Percentiles rank a stretch among this genome's conserved stretches.
These are phyloP conservation scores for Nilaparvata lugens DNA, from an alignment of 1,140 invertebrate species.

Conservation along the genomic window DNA sequence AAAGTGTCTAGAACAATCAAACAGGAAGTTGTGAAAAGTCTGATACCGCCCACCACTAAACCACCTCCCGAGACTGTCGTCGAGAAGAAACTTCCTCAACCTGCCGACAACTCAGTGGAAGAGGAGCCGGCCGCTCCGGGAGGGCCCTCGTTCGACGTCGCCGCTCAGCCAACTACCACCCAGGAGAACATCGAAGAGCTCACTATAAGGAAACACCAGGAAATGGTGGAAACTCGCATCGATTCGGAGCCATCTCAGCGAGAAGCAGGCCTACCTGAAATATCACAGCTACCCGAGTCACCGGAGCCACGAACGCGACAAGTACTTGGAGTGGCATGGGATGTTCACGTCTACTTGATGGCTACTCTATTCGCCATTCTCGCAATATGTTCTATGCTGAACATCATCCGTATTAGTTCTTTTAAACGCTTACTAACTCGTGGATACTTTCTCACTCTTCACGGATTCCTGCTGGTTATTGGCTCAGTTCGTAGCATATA, in stretches of 20 bases:
- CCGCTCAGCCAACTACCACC: conserved; percentile 1
- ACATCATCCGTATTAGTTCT: conserved; percentile 69
- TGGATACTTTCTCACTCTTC: conserved; percentile 75
- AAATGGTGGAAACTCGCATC: conserved; percentile 14
- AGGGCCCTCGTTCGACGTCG: not conserved
- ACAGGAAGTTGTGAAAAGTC: conserved; percentile 23
- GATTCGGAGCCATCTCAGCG: conserved; percentile 15
- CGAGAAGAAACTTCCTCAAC: not conserved
- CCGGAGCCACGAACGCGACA: conserved; percentile 27
- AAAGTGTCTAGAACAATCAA: conserved; percentile 25
- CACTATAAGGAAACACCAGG: conserved; percentile 20
- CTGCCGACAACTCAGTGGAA: not conserved
- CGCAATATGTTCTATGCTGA: conserved; percentile 70
- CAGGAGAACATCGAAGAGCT: conserved; percentile 18
- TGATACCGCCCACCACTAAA: conserved; percentile 20
- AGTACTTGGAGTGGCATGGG: conserved; percentile 62
- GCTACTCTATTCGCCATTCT: conserved; percentile 72
- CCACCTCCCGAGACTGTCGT: conserved; percentile 1
- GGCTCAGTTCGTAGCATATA: conserved; percentile 75
- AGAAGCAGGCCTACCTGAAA: conserved; percentile 15
- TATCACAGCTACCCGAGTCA: conserved; percentile 20
- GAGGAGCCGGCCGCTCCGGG: not conserved
- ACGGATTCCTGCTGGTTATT: conserved; percentile 67
- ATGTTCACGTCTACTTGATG: conserved; percentile 76
- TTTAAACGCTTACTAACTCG: conserved; percentile 67